phyloP scores from a whole-genome alignment of 2,113 vertebrate species.

The Atractosteus spatula region DNA sequence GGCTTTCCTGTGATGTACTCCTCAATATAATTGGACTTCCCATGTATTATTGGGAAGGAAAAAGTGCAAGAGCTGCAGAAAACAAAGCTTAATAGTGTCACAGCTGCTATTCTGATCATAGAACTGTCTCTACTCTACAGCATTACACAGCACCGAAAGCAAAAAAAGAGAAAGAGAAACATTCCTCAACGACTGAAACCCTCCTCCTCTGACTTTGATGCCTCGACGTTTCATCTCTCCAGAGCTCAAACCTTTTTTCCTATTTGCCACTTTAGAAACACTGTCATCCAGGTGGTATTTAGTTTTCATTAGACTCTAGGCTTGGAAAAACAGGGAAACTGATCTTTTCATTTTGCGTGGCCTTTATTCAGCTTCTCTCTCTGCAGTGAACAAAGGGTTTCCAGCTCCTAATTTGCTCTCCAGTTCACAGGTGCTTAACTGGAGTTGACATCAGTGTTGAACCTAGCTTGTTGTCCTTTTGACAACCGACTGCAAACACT shows the following conservation, averaged over 20 bases:
- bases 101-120: slow-evolving; percentile 30
- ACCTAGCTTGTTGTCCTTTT: no score
- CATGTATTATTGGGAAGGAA: slow-evolving; percentile 49
- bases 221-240: slow-evolving; percentile 26
- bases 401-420: no score
- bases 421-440: no score
- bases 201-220: slow-evolving; percentile 57
- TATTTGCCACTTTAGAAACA: slow-evolving; percentile 45
- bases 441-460: no score
- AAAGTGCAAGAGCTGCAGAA: slow-evolving; percentile 54
- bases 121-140: background rate
- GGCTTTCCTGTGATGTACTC: slow-evolving; percentile 32
- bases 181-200: background rate
- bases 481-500: no score
- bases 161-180: no score
- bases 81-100: slow-evolving; percentile 48
- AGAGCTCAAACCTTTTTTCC: slow-evolving; percentile 46
- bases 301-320: slow-evolving; percentile 58
- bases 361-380: slow-evolving; percentile 38
- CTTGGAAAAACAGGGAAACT: slow-evolving; percentile 55
- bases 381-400: no score
- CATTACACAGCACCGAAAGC: background rate
- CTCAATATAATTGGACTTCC: slow-evolving; percentile 28
- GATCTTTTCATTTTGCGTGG: slow-evolving; percentile 38
- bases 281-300: slow-evolving; percentile 49